Evolutionary conservation across 2,797 vertebrate species (phyloP).

Genomic region (Sebastes reedi): DNA sequence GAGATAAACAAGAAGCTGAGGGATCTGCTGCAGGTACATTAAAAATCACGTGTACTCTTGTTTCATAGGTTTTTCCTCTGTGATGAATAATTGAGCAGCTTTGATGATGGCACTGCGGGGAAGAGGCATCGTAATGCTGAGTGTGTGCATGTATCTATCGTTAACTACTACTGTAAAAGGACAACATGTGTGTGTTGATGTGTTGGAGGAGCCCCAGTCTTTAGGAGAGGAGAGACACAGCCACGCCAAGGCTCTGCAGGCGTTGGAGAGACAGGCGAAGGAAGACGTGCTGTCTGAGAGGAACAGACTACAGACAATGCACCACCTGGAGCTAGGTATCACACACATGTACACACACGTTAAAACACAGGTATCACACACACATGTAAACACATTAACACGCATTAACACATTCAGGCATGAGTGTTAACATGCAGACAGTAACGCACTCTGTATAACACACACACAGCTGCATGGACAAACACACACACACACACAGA

Average conservation of each 20-base stretch:
- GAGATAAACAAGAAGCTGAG: constrained; percentile 87
- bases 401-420: background rate
- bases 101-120: constrained; percentile 30
- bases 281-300: constrained; percentile 87
- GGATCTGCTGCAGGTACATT: constrained; percentile 83
- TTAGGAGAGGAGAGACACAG: constrained; percentile 82
- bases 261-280: constrained; percentile 85
- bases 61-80: constrained; percentile 43
- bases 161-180: background rate
- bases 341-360: background rate
- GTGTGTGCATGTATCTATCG: background rate
- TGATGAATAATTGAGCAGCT: constrained; percentile 72
- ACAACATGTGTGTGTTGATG: constrained; percentile 29
- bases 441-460: background rate
- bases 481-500: constrained; percentile 2
- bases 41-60: constrained; percentile 1
- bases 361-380: constrained; percentile 52
- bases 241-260: constrained; percentile 84
- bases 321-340: constrained; percentile 85
- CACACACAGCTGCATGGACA: constrained; percentile 21
- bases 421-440: constrained; percentile 4
- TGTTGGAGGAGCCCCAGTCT: constrained; percentile 82
- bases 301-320: constrained; percentile 86
- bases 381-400: background rate
- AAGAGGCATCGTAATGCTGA: constrained; percentile 19